These are phyloP conservation scores for Myotis pilosus DNA, from an alignment of 2,797 vertebrate species.

Conservation along the genomic window DNA sequence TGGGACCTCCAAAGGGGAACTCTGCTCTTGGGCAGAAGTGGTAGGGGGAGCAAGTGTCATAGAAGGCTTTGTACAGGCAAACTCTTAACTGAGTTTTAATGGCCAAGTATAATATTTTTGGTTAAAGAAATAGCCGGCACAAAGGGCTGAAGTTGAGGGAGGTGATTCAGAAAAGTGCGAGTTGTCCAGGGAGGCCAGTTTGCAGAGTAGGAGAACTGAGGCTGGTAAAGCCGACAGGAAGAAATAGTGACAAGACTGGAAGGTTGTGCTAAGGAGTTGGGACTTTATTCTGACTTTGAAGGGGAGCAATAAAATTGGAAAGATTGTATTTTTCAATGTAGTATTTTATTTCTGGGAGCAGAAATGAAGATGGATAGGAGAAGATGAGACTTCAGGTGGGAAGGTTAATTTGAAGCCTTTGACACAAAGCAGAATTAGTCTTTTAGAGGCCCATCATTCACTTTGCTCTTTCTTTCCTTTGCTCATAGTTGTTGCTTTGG, in stretches of 20 bases:
- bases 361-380: neutral
- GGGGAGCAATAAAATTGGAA: neutral
- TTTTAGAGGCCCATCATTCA: neutral
- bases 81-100: neutral
- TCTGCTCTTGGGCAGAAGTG: neutral
- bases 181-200: neutral
- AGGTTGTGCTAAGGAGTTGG: neutral
- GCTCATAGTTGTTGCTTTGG: neutral
- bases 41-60: neutral
- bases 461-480: neutral
- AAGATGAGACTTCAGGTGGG: neutral
- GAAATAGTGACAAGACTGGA: neutral
- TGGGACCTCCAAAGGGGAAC: neutral
- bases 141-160: neutral
- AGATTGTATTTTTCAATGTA: neutral
- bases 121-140: neutral
- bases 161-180: neutral
- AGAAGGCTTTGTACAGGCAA: neutral
- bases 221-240: neutral
- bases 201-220: neutral
- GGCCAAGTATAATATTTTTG: neutral
- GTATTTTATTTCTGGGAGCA: constrained; percentile 3
- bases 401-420: neutral
- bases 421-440: neutral
- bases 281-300: neutral